phyloP scores from a whole-genome alignment of 2,113 vertebrate species.

The Megalops atlanticus region DNA sequence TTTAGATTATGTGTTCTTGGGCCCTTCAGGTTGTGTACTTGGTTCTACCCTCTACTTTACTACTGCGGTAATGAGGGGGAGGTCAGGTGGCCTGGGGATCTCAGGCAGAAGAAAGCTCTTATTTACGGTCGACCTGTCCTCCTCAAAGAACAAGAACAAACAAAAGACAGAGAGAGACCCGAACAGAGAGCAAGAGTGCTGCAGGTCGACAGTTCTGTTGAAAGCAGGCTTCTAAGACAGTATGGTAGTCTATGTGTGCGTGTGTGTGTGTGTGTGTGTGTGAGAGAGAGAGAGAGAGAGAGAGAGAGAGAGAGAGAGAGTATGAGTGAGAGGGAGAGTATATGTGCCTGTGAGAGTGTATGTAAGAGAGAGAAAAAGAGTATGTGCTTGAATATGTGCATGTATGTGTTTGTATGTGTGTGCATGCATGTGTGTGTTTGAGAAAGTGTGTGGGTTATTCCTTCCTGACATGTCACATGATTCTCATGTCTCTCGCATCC shows the following conservation, averaged over 20 bases:
- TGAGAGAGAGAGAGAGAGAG: too few species aligned
- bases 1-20: not conserved
- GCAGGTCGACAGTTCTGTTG: not conserved
- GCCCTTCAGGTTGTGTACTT: not conserved
- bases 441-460: not conserved
- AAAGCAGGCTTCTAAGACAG: too few species aligned
- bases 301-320: too few species aligned
- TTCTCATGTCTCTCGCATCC: constrained; percentile 18
- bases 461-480: not conserved
- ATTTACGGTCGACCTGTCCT: not conserved
- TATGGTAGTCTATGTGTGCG: not conserved
- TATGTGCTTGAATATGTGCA: not conserved
- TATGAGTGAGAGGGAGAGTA: too few species aligned
- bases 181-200: not conserved
- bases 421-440: constrained; percentile 11
- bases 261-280: too few species aligned
- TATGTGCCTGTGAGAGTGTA: constrained; percentile 4
- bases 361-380: not conserved
- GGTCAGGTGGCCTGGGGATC: not conserved
- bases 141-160: not conserved
- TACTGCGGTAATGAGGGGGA: not conserved
- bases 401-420: not conserved
- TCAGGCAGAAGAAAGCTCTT: constrained; percentile 13
- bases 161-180: too few species aligned
- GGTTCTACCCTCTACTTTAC: not conserved